Conservation (phyloP, 2,888 invertebrate species). For the Cheilosia scutellata region DNA sequence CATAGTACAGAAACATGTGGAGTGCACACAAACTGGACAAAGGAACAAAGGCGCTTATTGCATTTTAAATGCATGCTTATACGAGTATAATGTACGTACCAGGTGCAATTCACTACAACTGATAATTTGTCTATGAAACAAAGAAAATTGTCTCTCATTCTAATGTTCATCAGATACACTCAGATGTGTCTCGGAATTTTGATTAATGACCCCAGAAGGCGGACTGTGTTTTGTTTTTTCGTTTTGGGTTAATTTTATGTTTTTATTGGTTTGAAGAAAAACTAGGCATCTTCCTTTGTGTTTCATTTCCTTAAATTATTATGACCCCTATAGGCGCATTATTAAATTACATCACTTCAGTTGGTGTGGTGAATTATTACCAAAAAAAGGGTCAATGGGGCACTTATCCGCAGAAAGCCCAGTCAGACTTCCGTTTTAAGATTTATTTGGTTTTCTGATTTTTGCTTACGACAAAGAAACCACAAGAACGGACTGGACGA, state of each 20-base stretch:
- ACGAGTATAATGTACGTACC: slow-evolving; percentile 3
- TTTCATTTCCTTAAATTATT: slow-evolving; percentile 35
- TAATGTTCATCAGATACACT: slow-evolving; percentile 54
- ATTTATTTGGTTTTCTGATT: slow-evolving; percentile 37
- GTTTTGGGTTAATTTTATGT: slow-evolving; percentile 7
- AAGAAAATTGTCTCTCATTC: slow-evolving; percentile 42
- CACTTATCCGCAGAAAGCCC: slow-evolving; percentile 39
- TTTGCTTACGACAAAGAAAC: slow-evolving; percentile 11
- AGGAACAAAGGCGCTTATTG: slow-evolving; percentile 70
- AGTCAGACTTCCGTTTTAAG: slow-evolving; percentile 59
- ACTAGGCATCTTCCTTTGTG: slow-evolving; percentile 9
- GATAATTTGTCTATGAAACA: slow-evolving; percentile 41
- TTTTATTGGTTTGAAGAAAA: slow-evolving; percentile 5
- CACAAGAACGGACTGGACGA: slow-evolving; percentile 47
- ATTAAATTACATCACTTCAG: slow-evolving; percentile 48
- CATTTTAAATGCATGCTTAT: slow-evolving; percentile 50
- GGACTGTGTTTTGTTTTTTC: not conserved
- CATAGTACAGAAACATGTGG: slow-evolving; percentile 13
- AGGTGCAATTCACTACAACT: slow-evolving; percentile 54
- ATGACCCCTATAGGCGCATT: slow-evolving; percentile 28
- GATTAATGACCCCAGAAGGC: slow-evolving; percentile 59
- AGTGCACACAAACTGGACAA: slow-evolving; percentile 44
- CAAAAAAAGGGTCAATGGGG: slow-evolving; percentile 56
- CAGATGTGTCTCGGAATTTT: slow-evolving; percentile 54
- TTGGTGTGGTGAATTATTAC: slow-evolving; percentile 42